Evolutionary conservation across 2,113 vertebrate species (phyloP).

Genomic region (Patagioenas fasciata): DNA sequence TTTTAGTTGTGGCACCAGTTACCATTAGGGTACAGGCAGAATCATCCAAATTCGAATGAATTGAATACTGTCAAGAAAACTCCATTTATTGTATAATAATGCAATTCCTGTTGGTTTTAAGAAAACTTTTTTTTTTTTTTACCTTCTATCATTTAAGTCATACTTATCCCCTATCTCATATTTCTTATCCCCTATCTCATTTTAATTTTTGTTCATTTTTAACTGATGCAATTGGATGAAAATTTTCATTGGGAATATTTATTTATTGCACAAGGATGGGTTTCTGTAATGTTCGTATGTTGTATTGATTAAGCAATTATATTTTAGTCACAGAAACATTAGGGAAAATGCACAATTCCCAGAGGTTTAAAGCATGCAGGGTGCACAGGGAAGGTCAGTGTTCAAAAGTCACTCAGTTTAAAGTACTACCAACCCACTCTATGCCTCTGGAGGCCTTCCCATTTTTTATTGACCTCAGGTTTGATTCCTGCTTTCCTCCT

Average conservation of each 20-base stretch:
- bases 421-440: background rate
- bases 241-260: background rate
- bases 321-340: background rate
- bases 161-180: background rate
- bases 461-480: background rate
- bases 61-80: background rate
- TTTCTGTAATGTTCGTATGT: background rate
- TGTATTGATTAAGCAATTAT: background rate
- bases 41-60: background rate
- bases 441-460: background rate
- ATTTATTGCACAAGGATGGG: background rate
- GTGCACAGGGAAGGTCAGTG: background rate
- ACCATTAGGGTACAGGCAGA: background rate
- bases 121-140: background rate
- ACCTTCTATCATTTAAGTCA: background rate
- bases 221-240: background rate
- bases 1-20: background rate
- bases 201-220: background rate
- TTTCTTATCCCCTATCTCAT: background rate
- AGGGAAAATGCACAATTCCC: rapidly evolving
- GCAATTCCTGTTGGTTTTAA: background rate
- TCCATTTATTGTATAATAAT: background rate
- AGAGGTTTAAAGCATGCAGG: background rate
- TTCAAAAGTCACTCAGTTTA: background rate
- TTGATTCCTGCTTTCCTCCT: background rate